These are phyloP conservation scores for Apis laboriosa DNA, from an alignment of 1,140 invertebrate genomes.

Conservation along the genomic window DNA sequence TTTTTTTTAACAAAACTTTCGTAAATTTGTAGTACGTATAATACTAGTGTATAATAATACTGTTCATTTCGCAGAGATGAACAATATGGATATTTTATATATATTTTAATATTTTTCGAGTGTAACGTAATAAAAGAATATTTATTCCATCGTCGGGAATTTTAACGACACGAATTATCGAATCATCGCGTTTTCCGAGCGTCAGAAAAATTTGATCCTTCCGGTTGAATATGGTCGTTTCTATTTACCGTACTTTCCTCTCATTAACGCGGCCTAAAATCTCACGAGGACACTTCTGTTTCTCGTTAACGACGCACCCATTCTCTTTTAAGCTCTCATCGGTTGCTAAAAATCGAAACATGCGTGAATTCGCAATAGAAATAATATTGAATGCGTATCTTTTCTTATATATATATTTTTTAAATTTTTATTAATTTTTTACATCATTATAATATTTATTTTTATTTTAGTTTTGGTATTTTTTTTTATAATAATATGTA, in stretches of 20 bases:
- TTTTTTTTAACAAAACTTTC: too few species aligned
- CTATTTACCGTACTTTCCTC: slow-evolving; percentile 42
- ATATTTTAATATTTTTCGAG: background rate
- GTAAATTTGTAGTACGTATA: too few species aligned
- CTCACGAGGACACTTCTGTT: slow-evolving; percentile 41
- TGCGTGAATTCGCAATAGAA: slow-evolving; percentile 10
- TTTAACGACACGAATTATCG: background rate
- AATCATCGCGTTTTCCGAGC: background rate
- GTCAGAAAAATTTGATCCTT: background rate
- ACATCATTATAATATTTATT: background rate
- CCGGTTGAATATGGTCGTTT: slow-evolving; percentile 5
- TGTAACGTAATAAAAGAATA: background rate
- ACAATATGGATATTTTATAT: background rate
- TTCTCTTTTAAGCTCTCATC: slow-evolving; percentile 30
- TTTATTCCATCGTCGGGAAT: background rate
- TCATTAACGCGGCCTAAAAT: slow-evolving; percentile 49
- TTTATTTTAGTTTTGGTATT: too few species aligned
- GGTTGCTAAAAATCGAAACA: slow-evolving; percentile 34
- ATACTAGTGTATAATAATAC: too few species aligned
- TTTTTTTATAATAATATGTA: too few species aligned
- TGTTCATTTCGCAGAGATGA: background rate
- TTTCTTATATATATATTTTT: background rate
- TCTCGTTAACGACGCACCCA: slow-evolving; percentile 41
- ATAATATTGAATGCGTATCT: background rate
- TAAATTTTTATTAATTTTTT: background rate